phyloP scores from a whole-genome alignment of 2,888 invertebrate genomes.

The Mythimna ferrago region DNA sequence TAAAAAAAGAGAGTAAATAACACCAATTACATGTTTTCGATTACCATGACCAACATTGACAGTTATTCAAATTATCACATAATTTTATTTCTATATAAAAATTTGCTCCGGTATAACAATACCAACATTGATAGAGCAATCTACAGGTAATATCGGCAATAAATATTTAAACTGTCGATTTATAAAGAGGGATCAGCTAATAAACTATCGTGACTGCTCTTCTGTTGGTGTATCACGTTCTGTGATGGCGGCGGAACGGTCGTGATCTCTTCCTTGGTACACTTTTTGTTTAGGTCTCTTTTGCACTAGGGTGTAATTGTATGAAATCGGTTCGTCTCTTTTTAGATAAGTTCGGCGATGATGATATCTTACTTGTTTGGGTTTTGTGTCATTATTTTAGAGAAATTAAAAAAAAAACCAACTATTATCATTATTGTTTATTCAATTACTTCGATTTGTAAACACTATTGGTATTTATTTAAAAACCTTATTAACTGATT shows the following conservation, averaged over 20 bases:
- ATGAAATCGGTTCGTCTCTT: not conserved
- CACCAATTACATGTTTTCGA: too few species aligned
- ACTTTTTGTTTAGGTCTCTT: slow-evolving; percentile 47
- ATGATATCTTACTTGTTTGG: not conserved
- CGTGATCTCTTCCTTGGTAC: slow-evolving; percentile 72
- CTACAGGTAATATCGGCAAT: slow-evolving; percentile 72
- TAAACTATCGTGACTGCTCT: slow-evolving; percentile 85
- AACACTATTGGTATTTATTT: too few species aligned
- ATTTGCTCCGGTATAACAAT: slow-evolving; percentile 28
- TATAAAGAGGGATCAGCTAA: slow-evolving; percentile 78
- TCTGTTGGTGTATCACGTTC: slow-evolving; percentile 69
- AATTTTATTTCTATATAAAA: not conserved
- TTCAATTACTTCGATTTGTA: too few species aligned
- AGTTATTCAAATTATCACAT: too few species aligned
- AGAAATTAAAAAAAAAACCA: too few species aligned
- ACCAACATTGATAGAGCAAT: slow-evolving; percentile 64
- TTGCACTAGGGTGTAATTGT: slow-evolving; percentile 23
- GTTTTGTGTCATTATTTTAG: not conserved
- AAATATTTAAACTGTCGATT: slow-evolving; percentile 80
- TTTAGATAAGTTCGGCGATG: not conserved
- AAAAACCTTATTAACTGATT: too few species aligned
- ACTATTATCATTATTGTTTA: too few species aligned
- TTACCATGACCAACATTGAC: too few species aligned
- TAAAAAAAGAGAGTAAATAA: too few species aligned
- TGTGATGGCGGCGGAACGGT: slow-evolving; percentile 58